Evolutionary conservation across 2,888 invertebrate species (phyloP).

Genomic region (Esperia sulphurella): DNA sequence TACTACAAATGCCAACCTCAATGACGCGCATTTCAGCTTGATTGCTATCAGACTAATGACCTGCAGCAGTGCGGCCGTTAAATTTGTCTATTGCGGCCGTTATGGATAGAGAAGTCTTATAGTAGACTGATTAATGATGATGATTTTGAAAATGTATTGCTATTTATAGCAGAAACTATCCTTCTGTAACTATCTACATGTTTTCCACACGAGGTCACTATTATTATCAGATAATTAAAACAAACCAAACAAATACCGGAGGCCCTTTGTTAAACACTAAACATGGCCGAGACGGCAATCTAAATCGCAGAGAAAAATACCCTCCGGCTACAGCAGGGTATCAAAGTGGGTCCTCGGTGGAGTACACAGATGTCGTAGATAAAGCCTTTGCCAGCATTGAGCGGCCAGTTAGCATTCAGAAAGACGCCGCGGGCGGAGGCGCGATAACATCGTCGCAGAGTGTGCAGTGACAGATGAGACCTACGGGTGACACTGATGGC

Average conservation of each 20-base stretch:
- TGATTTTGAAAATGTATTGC: too few species aligned
- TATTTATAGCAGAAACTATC: too few species aligned
- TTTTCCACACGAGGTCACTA: too few species aligned
- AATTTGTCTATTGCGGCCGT: too few species aligned
- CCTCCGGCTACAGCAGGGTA: conserved; percentile 45
- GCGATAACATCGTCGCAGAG: conserved; percentile 65
- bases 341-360: conserved; percentile 56
- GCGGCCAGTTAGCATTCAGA: conserved; percentile 74
- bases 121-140: too few species aligned
- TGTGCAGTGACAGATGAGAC: conserved; percentile 34
- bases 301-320: conserved; percentile 69
- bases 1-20: too few species aligned
- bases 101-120: too few species aligned
- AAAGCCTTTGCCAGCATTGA: conserved; percentile 53
- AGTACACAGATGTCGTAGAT: conserved; percentile 55
- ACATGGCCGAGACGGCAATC: conserved; percentile 51
- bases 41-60: too few species aligned
- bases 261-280: conserved; percentile 44
- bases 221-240: background rate
- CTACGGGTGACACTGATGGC: conserved; percentile 10
- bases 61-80: too few species aligned
- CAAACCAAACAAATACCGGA: background rate
- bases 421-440: conserved; percentile 67
- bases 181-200: too few species aligned
- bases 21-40: too few species aligned